Evolutionary conservation across 2,797 vertebrate genomes (phyloP).

Genomic region (Epinephelus awoara): DNA sequence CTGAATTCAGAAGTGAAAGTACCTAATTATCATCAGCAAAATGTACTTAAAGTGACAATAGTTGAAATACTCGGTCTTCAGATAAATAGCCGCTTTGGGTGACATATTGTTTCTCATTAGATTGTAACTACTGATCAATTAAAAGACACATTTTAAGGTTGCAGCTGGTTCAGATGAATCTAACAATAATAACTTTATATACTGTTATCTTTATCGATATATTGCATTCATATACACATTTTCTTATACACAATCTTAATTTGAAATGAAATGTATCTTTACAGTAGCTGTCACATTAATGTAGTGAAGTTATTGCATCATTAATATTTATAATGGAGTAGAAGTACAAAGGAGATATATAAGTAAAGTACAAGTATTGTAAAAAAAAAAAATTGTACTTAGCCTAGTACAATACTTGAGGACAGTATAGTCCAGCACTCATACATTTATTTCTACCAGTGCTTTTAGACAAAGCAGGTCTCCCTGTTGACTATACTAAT

Average conservation of each 20-base stretch:
- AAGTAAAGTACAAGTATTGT: neutral
- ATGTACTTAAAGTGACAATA: neutral
- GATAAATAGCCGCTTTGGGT: neutral
- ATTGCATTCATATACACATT: neutral
- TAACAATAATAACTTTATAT: neutral
- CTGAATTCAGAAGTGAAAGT: neutral
- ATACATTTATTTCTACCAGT: neutral
- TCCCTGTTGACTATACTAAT: slow-evolving; percentile 2
- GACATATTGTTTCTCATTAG: neutral
- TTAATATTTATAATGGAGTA: neutral
- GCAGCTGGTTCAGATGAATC: neutral
- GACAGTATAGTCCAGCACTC: neutral
- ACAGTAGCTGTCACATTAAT: neutral
- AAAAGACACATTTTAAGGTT: neutral
- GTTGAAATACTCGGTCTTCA: too few species aligned
- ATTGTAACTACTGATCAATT: neutral
- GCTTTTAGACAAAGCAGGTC: slow-evolving; percentile 4
- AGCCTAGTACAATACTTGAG: too few species aligned
- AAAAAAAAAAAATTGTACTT: neutral
- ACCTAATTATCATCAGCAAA: neutral
- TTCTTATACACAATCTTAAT: neutral
- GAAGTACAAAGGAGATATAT: neutral
- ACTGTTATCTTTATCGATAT: neutral
- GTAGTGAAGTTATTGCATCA: neutral
- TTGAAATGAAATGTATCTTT: neutral